Evolutionary conservation across 2,888 invertebrate genomes (phyloP).

Genomic region (Balanococcus diminutus): DNA sequence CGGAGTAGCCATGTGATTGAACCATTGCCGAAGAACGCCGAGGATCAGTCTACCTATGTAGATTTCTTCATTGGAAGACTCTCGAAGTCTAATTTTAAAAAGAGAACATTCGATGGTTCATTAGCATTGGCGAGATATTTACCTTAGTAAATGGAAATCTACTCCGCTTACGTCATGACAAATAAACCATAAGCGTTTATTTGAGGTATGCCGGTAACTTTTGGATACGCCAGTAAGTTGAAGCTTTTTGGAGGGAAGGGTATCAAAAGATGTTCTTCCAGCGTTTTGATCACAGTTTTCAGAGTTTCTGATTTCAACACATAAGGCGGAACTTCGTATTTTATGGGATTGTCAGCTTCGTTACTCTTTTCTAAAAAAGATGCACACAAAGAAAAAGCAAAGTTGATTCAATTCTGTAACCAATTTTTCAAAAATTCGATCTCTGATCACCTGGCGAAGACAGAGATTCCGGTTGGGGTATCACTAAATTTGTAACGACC

Average conservation of each 20-base stretch:
- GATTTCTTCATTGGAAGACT: neutral
- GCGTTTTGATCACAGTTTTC: slow-evolving; percentile 14
- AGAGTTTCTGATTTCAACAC: neutral
- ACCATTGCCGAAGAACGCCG: slow-evolving; percentile 28
- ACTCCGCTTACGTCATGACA: slow-evolving; percentile 16
- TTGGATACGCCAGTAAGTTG: slow-evolving; percentile 21
- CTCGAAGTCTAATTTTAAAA: neutral
- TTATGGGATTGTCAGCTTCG: neutral
- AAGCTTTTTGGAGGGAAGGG: slow-evolving; percentile 31
- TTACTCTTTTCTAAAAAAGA: neutral
- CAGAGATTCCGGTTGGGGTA: neutral
- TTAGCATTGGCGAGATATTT: too few relatives aligned
- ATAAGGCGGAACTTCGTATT: neutral
- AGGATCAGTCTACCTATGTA: neutral
- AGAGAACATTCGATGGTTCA: neutral
- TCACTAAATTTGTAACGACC: slow-evolving; percentile 68
- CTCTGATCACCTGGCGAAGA: neutral
- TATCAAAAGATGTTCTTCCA: slow-evolving; percentile 39
- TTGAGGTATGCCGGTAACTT: slow-evolving; percentile 9
- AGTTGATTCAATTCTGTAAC: too few relatives aligned
- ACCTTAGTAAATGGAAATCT: neutral
- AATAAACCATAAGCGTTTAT: slow-evolving; percentile 47
- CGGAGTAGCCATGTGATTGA: slow-evolving; percentile 45
- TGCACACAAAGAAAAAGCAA: neutral
- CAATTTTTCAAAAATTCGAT: too few relatives aligned